phyloP scores from a whole-genome alignment of 2,888 invertebrate species.

The Hedya salicella region DNA sequence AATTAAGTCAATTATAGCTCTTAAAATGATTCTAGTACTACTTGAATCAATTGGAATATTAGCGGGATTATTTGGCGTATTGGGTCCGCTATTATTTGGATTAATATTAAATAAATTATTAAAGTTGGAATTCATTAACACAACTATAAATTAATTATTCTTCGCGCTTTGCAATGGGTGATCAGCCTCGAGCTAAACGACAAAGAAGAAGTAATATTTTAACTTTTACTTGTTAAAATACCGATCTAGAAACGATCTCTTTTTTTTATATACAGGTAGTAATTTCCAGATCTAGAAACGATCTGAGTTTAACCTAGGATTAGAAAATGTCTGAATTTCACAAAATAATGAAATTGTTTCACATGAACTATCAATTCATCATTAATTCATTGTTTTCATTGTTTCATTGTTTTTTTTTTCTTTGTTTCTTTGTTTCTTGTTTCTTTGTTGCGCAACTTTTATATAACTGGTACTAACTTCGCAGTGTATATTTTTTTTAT shows the following conservation, averaged over 20 bases:
- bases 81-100: neutral
- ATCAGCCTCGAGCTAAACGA: conserved; percentile 1
- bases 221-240: neutral
- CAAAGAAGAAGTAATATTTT: neutral
- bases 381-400: no score
- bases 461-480: no score
- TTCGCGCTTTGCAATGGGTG: neutral
- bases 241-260: conserved; percentile 5
- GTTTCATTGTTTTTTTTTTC: no score
- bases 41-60: neutral
- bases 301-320: neutral
- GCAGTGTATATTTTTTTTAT: no score
- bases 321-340: no score
- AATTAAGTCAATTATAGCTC: conserved; percentile 1
- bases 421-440: no score
- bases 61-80: neutral
- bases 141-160: neutral
- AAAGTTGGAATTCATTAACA: neutral
- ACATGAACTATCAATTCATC: no score
- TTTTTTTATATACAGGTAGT: conserved; percentile 3
- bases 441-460: no score
- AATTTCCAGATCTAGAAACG: conserved; percentile 5
- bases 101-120: neutral
- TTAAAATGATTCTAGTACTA: neutral
- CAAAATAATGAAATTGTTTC: no score